Base-by-base conservation (phyloP, 2,797 vertebrate genomes). In the Aeoliscus strigatus region DNA sequence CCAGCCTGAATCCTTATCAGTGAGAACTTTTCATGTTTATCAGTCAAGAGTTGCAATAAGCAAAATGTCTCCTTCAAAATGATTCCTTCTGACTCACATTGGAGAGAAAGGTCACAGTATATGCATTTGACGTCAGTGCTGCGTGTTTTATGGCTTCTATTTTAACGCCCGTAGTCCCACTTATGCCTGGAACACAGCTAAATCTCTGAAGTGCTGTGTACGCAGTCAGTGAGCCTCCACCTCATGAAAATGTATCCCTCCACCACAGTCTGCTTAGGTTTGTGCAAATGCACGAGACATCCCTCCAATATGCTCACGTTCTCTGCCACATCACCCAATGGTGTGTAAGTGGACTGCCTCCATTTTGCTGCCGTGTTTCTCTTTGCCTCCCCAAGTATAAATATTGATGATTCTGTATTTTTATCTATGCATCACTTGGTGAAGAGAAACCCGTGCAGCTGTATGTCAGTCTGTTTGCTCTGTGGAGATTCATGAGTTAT, bases 351-450 rank as follows among this genome's bases (percentile, higher is more conserved):
- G 30, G 13, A 2, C 28, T 14, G 6, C 33, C 49, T 47, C 59
- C 39, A 2, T 21, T 39, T 26, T 1, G 15, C 45, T 16, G 17
- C 24, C 18, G 3, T 45, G 38, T 44, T 5, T 16, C 6, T 7
- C 27, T 16, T n/a, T 15, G 25, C 35, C 33, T 48, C 30, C 14
- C 16, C 4, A 2, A 9, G 14, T 40, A 45, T 75, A 56, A 70
- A 82, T 82, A 76, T 67, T 73, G 35, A 80, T 74, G 69, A 50
- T 13, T 13, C 25, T 30, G 35, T 70, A 53, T 68, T 71, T 75
- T 63, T 47, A 62, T 57, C 53, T 21, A 0, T 0, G 17, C 6
- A 14, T 54, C 33, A 1, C 39, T 42, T 54, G 44, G 52, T 48
- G 24, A 21, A 34, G 25, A 60, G 39, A 11, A 35, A 14, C 15